Evolutionary conservation across 92 coral and sea anemone genomes (phyloP), one percentile per base, ranked within the genome.

Genomic region (Parazoanthus atlanticus): DNA sequence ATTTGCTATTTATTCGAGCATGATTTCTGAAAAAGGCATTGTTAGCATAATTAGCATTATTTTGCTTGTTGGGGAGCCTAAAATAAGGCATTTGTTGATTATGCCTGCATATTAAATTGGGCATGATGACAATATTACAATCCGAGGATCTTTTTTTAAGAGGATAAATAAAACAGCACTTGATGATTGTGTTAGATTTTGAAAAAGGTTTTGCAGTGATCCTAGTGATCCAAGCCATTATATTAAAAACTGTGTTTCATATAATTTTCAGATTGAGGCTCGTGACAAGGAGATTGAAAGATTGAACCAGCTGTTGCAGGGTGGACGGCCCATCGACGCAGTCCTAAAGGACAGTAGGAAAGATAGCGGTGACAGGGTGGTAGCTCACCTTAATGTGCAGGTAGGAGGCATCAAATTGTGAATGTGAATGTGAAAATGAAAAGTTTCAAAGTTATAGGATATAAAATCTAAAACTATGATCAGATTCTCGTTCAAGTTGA

Each of bases 311-410:
- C 91, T 90, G 76, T 86, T 97, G 30, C 98, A 97, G 52, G 99
- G 99, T 80, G 99, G 99, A 5, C 93, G 99, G 4, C 99, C 99
- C 5, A 88, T 97, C 5, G 96, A 95, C 73, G 99, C 99, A 32
- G 94, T 97, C 69, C 92, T 94, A 16, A 97, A 90, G 88, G 99
- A 97, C 80, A 90, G 94, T 54, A 93, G 91, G 89, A 93, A 95
- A 88, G 98, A 97, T 76, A 97, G 98, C 56, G 85, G 93, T 89
- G 99, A 97, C 46, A 91, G 98, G 52, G 98, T 97, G 47, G 96
- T 96, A 33, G 98, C 99, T 32, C 99, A 97, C 84, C 99, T 97
- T 75, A 97, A 97, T 90, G 97, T 97, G 65, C 99, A 97, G 97
- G 99, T 97, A 85, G 56, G 43, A 10, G 28, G n/a, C 26, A 80